Evolutionary conservation across 2,113 vertebrate genomes (phyloP).

Genomic region (Aythya baeri): DNA sequence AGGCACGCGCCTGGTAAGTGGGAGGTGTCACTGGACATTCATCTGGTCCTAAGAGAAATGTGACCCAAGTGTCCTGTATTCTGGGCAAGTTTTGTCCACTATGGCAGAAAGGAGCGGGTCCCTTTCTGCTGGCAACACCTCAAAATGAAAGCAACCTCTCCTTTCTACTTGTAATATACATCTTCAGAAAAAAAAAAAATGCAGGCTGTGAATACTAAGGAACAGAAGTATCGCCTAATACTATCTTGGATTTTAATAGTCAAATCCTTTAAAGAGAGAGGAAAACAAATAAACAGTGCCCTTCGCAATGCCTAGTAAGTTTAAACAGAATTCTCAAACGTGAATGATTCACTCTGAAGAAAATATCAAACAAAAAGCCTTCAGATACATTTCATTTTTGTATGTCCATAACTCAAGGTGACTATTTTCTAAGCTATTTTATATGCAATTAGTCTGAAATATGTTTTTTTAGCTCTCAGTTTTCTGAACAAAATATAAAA

Average conservation of each 20-base stretch:
- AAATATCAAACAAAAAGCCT: slow-evolving; percentile 17
- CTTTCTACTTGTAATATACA: neutral
- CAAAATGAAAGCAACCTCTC: neutral
- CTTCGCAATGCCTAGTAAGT: neutral
- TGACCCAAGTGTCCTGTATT: neutral
- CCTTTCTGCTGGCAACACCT: neutral
- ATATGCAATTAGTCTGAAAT: slow-evolving; percentile 43
- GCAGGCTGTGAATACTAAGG: neutral
- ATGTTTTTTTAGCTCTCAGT: slow-evolving; percentile 8
- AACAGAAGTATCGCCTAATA: neutral
- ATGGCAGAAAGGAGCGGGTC: neutral
- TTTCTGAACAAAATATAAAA: slow-evolving; percentile 54
- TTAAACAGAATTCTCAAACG: neutral
- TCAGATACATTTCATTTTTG: slow-evolving; percentile 12
- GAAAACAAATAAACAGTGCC: neutral
- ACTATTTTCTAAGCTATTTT: slow-evolving; percentile 59
- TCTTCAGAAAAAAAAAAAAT: neutral
- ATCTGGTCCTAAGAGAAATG: neutral
- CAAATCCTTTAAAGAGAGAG: neutral
- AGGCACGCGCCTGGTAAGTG: neutral
- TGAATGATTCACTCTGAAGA: slow-evolving; percentile 24
- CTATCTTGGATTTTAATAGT: neutral
- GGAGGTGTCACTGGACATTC: neutral
- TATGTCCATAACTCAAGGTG: slow-evolving; percentile 34
- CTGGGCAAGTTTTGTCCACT: neutral